Evolutionary conservation across 2,113 vertebrate genomes (phyloP), one percentile per base, ranked within the genome.

Genomic region (Nasalis larvatus): DNA sequence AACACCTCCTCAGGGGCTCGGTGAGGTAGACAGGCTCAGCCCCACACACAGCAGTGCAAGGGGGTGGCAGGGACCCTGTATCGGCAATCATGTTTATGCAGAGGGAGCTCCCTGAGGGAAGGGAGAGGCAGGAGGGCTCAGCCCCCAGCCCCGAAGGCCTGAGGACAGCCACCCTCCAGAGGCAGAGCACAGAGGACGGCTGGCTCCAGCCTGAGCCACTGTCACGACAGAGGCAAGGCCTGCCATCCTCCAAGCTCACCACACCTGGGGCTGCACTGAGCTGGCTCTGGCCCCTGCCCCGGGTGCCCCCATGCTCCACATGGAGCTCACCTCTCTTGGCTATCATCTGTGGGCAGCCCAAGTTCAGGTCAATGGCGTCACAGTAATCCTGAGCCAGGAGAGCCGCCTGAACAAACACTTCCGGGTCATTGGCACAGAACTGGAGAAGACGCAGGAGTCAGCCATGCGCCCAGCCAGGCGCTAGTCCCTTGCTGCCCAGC

Each of bases 341-440:
- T 69, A 99, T 99, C 99, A 99, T 99, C 93, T 99, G 99, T 0
- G 99, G 99, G 76, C 99, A 99, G 49, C 99, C 99, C 97, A 99
- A 96, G 97, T 99, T 99, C 68, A 99, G 99, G 98, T 99, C 99
- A 25, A 99, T 99, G 94, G 99, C 99, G 14, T 99, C 99, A 0
- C 99, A 99, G 98, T 99, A 99, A 96, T 99, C 99, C 98, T 99
- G 99, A 30, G 99, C 99, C 95, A 99, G 98, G 10, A 99, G 98
- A 3, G 99, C 99, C 0, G 99, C 99, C 96, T 99, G 98, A 37
- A 99, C 98, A 98, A 99, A 99, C 96, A 99, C 99, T 74, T 99
- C 99, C 0, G 99, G 99, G 96, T 99, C 99, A 58, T 99, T 99
- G 98, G 99, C 99, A 99, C 99, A 99, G 97, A 99, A 99, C 99